Evolutionary conservation across 2,797 vertebrate species (phyloP).

Genomic region (Nasua narica): DNA sequence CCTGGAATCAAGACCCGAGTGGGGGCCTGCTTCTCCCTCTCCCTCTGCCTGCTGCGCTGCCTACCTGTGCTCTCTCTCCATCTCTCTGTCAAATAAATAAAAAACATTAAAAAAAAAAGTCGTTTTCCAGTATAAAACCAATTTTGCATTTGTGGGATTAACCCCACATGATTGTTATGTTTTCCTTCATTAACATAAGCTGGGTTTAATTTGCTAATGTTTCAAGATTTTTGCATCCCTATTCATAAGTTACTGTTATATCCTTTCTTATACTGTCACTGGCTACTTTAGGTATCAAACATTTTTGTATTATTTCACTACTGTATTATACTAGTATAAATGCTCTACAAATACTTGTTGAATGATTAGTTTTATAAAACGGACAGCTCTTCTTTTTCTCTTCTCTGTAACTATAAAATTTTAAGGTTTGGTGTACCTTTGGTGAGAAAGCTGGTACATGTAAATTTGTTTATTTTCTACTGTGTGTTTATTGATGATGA

Average conservation of each 20-base stretch:
- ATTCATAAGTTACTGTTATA: not conserved
- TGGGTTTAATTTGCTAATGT: not conserved
- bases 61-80: too few relatives aligned
- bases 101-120: not conserved
- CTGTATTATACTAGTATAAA: not conserved
- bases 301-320: not conserved
- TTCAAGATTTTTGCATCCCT: not conserved
- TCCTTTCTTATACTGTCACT: not conserved
- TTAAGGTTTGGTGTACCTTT: not conserved
- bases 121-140: not conserved
- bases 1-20: too few relatives aligned
- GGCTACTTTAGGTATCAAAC: not conserved
- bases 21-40: too few relatives aligned
- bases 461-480: not conserved
- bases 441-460: not conserved
- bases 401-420: not conserved
- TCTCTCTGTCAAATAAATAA: too few relatives aligned
- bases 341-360: not conserved
- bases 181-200: not conserved
- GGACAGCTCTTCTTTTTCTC: not conserved
- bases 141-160: constrained; percentile 6
- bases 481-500: not conserved
- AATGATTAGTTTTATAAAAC: not conserved
- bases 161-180: not conserved
- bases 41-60: too few relatives aligned